These are phyloP conservation scores for Petroica traversi DNA, from an alignment of 2,113 vertebrate genomes.

Conservation along the genomic window DNA sequence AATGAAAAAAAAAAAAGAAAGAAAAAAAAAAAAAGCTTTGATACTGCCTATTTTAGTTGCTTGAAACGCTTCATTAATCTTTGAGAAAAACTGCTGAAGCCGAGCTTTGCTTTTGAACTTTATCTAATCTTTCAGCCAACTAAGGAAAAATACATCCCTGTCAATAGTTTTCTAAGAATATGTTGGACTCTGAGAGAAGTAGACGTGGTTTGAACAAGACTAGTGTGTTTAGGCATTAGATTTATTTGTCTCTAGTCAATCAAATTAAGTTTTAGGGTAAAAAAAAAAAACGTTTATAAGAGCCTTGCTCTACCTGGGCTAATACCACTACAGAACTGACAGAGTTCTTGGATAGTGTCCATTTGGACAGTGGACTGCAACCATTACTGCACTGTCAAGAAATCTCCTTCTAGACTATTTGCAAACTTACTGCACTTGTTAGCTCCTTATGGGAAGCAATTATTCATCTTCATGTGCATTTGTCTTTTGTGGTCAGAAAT, in stretches of 20 bases:
- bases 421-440: background rate
- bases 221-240: background rate
- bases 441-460: background rate
- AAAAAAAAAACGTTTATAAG: background rate
- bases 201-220: background rate
- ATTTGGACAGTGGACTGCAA: background rate
- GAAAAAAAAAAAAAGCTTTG: background rate
- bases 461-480: background rate
- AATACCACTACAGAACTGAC: background rate
- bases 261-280: background rate
- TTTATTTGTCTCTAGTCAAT: background rate
- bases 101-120: background rate
- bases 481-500: background rate
- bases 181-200: background rate
- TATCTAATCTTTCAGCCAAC: background rate
- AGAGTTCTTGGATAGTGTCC: background rate
- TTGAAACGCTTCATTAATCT: background rate
- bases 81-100: background rate
- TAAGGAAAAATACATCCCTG: background rate
- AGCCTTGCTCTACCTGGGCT: background rate
- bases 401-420: background rate
- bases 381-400: background rate
- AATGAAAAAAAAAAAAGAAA: conserved; percentile 5
- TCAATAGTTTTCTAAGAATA: background rate
- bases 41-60: background rate